phyloP scores from a whole-genome alignment of 2,797 vertebrate species.

The Rhabdophis nuchalis region DNA sequence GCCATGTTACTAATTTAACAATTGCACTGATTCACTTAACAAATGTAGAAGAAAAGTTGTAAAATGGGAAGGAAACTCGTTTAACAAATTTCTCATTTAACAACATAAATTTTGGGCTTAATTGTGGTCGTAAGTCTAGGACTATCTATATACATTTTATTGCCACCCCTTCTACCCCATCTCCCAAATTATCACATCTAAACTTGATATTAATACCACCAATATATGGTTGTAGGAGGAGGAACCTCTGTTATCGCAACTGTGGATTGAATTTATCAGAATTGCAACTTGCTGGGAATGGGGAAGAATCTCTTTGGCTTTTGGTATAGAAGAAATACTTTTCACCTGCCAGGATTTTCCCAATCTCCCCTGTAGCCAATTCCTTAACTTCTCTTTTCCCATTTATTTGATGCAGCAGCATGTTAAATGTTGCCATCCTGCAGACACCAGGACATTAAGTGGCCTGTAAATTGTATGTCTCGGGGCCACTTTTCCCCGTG shows the following conservation, averaged over 20 bases:
- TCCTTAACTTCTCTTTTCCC: no score
- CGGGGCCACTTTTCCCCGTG: neutral
- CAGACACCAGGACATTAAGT: neutral
- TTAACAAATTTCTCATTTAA: no score
- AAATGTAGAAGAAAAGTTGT: no score
- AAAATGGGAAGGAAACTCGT: no score
- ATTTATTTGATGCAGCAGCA: neutral
- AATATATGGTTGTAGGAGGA: neutral
- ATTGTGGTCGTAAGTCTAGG: no score
- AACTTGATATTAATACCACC: neutral
- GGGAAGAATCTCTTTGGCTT: neutral
- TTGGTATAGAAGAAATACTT: neutral
- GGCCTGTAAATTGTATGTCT: neutral
- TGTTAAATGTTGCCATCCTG: neutral
- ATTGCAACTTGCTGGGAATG: neutral
- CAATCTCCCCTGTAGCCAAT: neutral
- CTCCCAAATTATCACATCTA: no score
- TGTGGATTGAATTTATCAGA: neutral
- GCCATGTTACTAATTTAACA: no score
- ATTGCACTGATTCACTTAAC: no score
- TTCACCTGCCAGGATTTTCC: neutral
- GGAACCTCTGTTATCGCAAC: neutral
- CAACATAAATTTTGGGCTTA: no score
- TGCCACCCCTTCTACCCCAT: neutral
- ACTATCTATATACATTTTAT: neutral